Percentiles rank a stretch among this genome's conserved stretches.
phyloP scores from a whole-genome alignment of 2,797 vertebrate genomes.

The Agapornis canus region DNA sequence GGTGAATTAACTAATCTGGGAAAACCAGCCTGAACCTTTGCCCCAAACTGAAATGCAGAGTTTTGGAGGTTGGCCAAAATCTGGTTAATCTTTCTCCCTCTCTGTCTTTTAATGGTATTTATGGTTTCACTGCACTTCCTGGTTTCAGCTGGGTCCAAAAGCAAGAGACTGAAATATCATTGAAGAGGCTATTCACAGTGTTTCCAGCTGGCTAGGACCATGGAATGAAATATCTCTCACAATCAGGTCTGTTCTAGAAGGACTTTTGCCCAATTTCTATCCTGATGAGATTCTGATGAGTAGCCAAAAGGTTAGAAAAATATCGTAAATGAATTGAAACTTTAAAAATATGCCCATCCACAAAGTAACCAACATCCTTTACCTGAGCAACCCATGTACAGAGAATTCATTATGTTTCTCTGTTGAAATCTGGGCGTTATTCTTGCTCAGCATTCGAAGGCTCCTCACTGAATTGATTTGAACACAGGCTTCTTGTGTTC shows the following conservation, averaged over 20 bases:
- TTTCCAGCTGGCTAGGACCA: conserved; percentile 56
- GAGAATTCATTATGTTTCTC: neutral
- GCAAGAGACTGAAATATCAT: conserved; percentile 52
- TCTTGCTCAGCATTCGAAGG: neutral
- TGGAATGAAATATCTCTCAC: conserved; percentile 35
- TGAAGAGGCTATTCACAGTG: conserved; percentile 51
- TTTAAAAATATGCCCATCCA: neutral
- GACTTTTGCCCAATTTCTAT: conserved; percentile 23
- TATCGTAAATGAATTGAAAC: neutral
- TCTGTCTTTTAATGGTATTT: conserved; percentile 46
- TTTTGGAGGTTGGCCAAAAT: conserved; percentile 32
- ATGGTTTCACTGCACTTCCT: conserved; percentile 8
- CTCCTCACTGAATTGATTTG: neutral
- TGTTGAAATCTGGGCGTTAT: neutral
- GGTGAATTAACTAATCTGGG: neutral
- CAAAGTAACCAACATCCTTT: neutral
- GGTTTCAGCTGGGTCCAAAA: conserved; percentile 51
- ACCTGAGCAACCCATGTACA: neutral
- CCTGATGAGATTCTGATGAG: conserved; percentile 22
- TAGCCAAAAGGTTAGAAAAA: conserved; percentile 40
- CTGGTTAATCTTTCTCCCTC: conserved; percentile 54
- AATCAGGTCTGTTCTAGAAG: conserved; percentile 51
- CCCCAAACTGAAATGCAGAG: conserved; percentile 34
- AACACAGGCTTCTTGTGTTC: neutral
- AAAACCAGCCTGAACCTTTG: conserved; percentile 50